A percentile compares a stretch with the other conserved stretches of the same genome.
Evolutionary conservation across 2,888 invertebrate genomes (phyloP).

Genomic region (Clusia tigrina): DNA sequence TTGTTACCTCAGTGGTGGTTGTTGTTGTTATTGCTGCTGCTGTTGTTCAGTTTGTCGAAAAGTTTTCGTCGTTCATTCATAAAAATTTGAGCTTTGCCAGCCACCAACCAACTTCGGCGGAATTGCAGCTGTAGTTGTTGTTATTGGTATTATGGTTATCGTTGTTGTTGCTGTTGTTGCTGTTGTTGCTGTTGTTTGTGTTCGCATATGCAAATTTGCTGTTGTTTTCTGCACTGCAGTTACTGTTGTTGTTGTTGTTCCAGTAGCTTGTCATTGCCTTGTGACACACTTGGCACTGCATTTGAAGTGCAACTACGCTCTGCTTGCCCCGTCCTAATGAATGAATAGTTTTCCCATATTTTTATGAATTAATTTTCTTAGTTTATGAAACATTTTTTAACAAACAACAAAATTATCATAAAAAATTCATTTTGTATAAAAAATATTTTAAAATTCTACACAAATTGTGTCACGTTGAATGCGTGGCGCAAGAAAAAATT

Average conservation of each 20-base stretch:
- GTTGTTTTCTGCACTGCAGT: slow-evolving; percentile 29
- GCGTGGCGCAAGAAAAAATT: slow-evolving; percentile 11
- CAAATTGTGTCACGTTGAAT: slow-evolving; percentile 22
- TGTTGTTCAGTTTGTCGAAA: not conserved
- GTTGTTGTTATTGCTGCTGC: not conserved
- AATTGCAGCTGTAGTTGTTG: slow-evolving; percentile 45
- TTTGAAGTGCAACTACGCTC: not conserved
- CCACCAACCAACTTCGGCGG: slow-evolving; percentile 40
- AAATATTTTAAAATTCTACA: slow-evolving; percentile 2
- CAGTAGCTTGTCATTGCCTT: slow-evolving; percentile 22
- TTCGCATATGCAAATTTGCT: slow-evolving; percentile 26
- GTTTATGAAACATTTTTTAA: not conserved
- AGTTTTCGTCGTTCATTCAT: slow-evolving; percentile 16
- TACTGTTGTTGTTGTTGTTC: slow-evolving; percentile 24
- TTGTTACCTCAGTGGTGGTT: not conserved
- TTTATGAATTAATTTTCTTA: slow-evolving; percentile 19
- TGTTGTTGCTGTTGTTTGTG: too few species aligned
- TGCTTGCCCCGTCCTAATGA: slow-evolving; percentile 30
- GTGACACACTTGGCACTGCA: slow-evolving; percentile 40
- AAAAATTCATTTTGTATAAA: not conserved
- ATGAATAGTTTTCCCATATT: too few species aligned
- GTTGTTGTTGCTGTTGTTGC: slow-evolving; percentile 23
- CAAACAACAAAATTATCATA: not conserved
- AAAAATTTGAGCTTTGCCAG: not conserved
- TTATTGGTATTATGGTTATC: slow-evolving; percentile 32